Evolutionary conservation across 53 echinoderm and acorn worm species (phyloP), one percentile per base, ranked within the genome.

Genomic region (Crossaster papposus): DNA sequence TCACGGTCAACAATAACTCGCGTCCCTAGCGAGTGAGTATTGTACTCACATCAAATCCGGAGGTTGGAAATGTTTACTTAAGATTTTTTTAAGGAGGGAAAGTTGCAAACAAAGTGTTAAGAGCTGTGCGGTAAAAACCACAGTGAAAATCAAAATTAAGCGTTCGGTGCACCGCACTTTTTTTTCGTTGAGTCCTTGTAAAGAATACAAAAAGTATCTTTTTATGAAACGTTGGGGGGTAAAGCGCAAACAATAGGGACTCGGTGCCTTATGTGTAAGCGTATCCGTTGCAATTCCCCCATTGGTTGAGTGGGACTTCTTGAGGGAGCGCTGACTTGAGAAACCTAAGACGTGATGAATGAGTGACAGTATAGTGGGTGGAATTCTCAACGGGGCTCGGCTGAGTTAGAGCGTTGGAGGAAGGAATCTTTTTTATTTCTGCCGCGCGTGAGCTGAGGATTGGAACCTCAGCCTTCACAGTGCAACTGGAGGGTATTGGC

Each of bases 401-500:
- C 6, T 78, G 1, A 4, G n/a, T n/a, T n/a, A n/a, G n/a, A n/a
- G 44, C 5, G 44, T 44, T 44, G 44, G 44, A 44, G 5, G 44
- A 2, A 51, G 18, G 51, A 78, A 50, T 5, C 29, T 23, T 70
- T 70, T 70, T 28, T 12, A 13, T 24, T 51, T n/a, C 78, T 78
- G 51, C 35, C 11, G 35, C 15, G 75, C 36, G 75, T 35, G 36
- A 11, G 12, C 17, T 36, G 24, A 14, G 35, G 24, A 8, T 74
- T 74, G 13, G 33, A 10, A 32, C 51, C 28, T 78, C 78, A 78
- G 78, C 1, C 78, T 4, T 24, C 50, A 51, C 50, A 78, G 78
- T 78, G 78, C 50, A 78, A 78, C 51, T 28, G 14, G 24, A 78
- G 78, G 78, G 78, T 78, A 78, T 78, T 78, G 78, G 78, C 78